Conservation (phyloP, 92 coral and sea anemone genomes). For the Actinernus sp. region DNA sequence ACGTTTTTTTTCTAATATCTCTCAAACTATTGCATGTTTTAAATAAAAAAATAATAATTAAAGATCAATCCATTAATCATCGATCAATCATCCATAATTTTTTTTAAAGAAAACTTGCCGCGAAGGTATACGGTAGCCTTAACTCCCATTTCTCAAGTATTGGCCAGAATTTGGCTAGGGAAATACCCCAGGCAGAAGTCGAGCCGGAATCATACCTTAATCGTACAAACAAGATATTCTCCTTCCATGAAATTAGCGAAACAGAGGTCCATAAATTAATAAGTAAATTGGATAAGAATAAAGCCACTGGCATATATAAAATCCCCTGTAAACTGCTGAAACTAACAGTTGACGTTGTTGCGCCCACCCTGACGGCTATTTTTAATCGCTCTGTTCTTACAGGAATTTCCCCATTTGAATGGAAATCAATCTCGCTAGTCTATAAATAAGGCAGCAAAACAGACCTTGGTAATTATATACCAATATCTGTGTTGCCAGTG, state of each 20-base stretch:
- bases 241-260: slow-evolving; percentile 26
- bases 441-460: not conserved
- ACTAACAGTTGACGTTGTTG: slow-evolving; percentile 35
- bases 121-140: too few relatives aligned
- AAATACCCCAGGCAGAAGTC: slow-evolving; percentile 18
- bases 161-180: slow-evolving; percentile 22
- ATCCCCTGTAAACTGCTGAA: slow-evolving; percentile 39
- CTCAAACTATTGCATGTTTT: too few relatives aligned
- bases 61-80: too few relatives aligned
- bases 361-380: slow-evolving; percentile 22
- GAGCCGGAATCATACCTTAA: slow-evolving; percentile 29
- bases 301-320: slow-evolving; percentile 43
- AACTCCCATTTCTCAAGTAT: slow-evolving; percentile 27
- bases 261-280: slow-evolving; percentile 32
- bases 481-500: not conserved
- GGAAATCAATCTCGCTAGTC: too few relatives aligned
- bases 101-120: too few relatives aligned
- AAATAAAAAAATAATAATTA: too few relatives aligned
- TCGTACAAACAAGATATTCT: slow-evolving; percentile 24
- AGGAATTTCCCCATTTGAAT: too few relatives aligned
- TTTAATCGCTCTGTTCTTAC: slow-evolving; percentile 31
- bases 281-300: slow-evolving; percentile 25
- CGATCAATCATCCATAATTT: too few relatives aligned
- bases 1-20: too few relatives aligned
- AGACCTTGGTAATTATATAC: not conserved